Evolutionary conservation across 2,113 vertebrate species (phyloP), one percentile per base, ranked within the genome.

Genomic region (Leuciscus idus): DNA sequence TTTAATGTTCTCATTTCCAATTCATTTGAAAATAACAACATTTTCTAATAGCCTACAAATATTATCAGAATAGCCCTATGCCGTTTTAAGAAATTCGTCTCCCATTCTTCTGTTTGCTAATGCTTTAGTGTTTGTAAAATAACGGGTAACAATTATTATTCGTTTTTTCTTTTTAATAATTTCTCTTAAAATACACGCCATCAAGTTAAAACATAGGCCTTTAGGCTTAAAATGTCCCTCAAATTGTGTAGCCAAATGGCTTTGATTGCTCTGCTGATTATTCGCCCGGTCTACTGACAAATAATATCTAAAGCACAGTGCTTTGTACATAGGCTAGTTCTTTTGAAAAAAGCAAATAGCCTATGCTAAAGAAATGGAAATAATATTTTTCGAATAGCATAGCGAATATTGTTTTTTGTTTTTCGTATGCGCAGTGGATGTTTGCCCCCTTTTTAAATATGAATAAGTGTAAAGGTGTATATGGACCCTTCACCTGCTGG

Each of bases 401-500:
- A 72, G 68, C 19, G 9, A 39, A 21, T 55, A 55, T 19, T 55
- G 1, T 3, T 9, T 19, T n/a, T 4, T 15, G 10, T 15, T 66
- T 11, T 72, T 39, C 2, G 36, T 72, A 72, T 43, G 19, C 36
- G 39, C 68, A n/a, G 68, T 43, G 39, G 39, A 43, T 72, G 36
- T 12, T 43, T 36, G 68, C 4, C 39, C 68, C 68, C 19, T 39
- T 4, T 72, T 10, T 43, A 33, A 43, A 72, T 43, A 43, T 72
- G 4, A 72, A 68, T 4, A 36, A 72, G 23, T 43, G 19, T 72
- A 43, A 28, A 50, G 19, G 19, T 55, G 21, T 59, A 85, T 72
- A 62, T 64, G 5, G 28, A 70, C 66, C 72, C 70, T 87, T 85
- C 82, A 87, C 81, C 36, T 80, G 80, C 87, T 84, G 64, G 64